phyloP scores from a whole-genome alignment of 2,888 invertebrate species.

The Rhamnusium bicolor region DNA sequence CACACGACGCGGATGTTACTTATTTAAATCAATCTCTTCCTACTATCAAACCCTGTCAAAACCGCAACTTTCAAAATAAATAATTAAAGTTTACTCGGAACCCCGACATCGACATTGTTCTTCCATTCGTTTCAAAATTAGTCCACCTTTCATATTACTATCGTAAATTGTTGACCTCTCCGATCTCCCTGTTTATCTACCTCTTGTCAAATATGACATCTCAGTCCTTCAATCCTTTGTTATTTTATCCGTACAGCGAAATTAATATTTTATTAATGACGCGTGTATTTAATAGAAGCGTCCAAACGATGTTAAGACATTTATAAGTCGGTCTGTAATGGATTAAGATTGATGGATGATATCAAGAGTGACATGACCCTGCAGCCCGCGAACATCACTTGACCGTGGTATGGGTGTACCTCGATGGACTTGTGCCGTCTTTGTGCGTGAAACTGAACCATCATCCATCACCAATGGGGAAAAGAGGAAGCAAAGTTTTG shows the following conservation, averaged over 20 bases:
- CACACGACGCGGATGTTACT: too few species aligned
- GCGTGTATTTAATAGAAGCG: constrained; percentile 2
- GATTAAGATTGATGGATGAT: constrained; percentile 35
- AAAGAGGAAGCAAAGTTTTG: constrained; percentile 9
- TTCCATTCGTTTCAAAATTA: background rate
- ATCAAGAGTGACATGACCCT: constrained; percentile 11
- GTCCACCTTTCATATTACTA: background rate
- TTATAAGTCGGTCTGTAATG: constrained; percentile 12
- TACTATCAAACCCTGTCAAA: background rate
- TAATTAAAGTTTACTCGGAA: background rate
- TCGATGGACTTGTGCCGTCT: constrained; percentile 7
- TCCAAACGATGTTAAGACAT: constrained; percentile 20
- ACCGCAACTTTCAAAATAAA: background rate
- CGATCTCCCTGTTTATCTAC: background rate
- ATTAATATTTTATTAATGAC: constrained; percentile 33
- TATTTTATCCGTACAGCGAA: constrained; percentile 10
- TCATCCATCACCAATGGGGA: constrained; percentile 4
- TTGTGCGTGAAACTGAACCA: background rate
- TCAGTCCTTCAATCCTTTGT: constrained; percentile 10
- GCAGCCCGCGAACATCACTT: background rate
- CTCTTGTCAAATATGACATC: constrained; percentile 2
- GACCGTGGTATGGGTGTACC: background rate
- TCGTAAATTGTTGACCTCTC: background rate
- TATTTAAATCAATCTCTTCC: background rate
- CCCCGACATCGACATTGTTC: background rate